Evolutionary conservation across 2,888 invertebrate genomes (phyloP), one percentile per base, ranked within the genome.

Genomic region (Chalcis sispes): DNA sequence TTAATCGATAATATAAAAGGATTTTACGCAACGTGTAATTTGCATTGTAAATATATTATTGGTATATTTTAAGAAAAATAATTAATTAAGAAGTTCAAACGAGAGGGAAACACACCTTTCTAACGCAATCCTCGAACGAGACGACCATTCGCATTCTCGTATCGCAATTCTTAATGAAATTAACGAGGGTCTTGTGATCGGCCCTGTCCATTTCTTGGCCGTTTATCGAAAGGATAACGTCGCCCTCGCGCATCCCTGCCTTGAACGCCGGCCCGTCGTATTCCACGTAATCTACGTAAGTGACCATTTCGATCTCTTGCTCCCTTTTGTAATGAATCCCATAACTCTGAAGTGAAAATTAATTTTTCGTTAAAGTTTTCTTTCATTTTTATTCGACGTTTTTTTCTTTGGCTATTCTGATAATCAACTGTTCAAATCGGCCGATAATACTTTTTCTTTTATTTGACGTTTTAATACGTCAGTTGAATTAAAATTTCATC

Each of bases 281-380:
- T 82, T 97, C 98, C 72, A 98, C 97, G 88, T 97, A 97, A 87
- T 99, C 98, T 58, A 98, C 98, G 87, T 98, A 99, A 0, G 98
- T 98, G 75, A 98, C 96, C 91, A 98, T 95, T 89, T 99, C 98
- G 76, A 98, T 95, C 88, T 97, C 97, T 87, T 96, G 95, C 83
- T 96, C 97, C 90, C 95, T 94, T 87, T 96, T 96, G 89, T 98
- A 97, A 87, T 98, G 97, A 77, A 98, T 98, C 42, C 98, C 98
- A 88, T 98, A 98, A 83, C 98, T 98, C 92, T 98, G 89, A 0
- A 2, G 10, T 8, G 2, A 1, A 23, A n/a, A 42, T 25, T 15
- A n/a, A 27, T 15, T 59, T 32, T 13, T 48, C 5, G 48, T 48
- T 36, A 10, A 36, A 36, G n/a, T 46, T n/a, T n/a, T n/a, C n/a